Evolutionary conservation across 2,888 invertebrate genomes (phyloP).

Genomic region (Leptopilina myrica): DNA sequence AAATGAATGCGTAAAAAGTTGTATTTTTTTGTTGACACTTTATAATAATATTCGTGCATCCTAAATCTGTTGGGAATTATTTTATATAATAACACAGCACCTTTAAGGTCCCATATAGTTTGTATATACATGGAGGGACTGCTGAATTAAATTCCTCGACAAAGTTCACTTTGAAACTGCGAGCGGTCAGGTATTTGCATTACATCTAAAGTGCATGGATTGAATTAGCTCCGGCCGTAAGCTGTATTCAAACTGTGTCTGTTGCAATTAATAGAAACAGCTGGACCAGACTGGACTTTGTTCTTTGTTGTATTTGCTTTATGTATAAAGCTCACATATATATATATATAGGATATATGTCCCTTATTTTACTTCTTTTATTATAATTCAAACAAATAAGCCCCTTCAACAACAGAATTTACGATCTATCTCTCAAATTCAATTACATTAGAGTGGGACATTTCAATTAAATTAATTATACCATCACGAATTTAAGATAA

Average conservation of each 20-base stretch:
- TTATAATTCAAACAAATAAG: no score
- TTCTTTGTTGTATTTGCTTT: constrained; percentile 29
- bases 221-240: constrained; percentile 27
- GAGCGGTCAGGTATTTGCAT: constrained; percentile 34
- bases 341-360: neutral
- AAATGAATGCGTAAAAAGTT: no score
- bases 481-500: no score
- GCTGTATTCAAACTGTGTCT: constrained; percentile 37
- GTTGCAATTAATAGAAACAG: constrained; percentile 38
- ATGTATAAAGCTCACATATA: neutral
- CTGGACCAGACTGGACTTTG: constrained; percentile 32
- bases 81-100: constrained; percentile 5
- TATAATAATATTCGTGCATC: no score
- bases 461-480: no score
- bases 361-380: no score
- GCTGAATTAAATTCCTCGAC: constrained; percentile 29
- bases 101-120: constrained; percentile 13
- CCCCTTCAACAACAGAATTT: no score
- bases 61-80: no score
- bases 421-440: no score
- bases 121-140: neutral
- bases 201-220: constrained; percentile 37
- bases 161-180: constrained; percentile 33
- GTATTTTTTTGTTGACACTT: no score
- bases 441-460: no score